phyloP scores from a whole-genome alignment of 2,113 vertebrate genomes.

The Brachyhypopomus occidentalis region DNA sequence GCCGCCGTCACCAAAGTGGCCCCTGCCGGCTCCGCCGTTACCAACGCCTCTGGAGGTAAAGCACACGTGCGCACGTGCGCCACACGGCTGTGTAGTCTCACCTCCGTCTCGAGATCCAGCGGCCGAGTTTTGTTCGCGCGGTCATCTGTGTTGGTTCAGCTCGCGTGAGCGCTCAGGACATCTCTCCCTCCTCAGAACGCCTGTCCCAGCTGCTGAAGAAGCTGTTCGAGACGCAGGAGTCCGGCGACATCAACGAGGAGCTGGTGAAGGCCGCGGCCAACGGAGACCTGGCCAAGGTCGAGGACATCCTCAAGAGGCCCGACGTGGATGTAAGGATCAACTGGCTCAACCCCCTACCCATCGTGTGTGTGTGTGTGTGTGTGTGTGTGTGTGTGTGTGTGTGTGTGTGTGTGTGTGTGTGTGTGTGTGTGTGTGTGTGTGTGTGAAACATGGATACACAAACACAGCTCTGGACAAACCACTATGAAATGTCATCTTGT shows the following conservation, averaged over 20 bases:
- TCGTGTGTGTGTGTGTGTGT: no score
- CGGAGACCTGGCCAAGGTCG: constrained; percentile 96
- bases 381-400: no score
- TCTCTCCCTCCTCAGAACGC: constrained; percentile 78
- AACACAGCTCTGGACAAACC: no score
- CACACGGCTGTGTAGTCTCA: no score
- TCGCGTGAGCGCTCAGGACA: constrained; percentile 24
- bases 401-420: no score
- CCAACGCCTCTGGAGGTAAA: constrained; percentile 95
- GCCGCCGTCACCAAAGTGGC: constrained; percentile 98
- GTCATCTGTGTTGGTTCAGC: background rate
- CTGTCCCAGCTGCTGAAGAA: constrained; percentile 97
- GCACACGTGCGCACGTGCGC: background rate
- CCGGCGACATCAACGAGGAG: constrained; percentile 98
- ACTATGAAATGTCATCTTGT: no score
- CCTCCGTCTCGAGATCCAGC: no score
- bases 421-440: no score
- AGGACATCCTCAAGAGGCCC: constrained; percentile 94
- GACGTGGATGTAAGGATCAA: constrained; percentile 88
- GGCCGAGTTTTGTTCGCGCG: no score
- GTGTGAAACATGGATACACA: no score
- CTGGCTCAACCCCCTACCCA: background rate
- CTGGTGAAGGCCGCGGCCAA: constrained; percentile 98
- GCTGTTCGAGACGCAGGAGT: constrained; percentile 98
- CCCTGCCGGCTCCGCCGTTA: constrained; percentile 93